phyloP scores from a whole-genome alignment of 2,888 invertebrate genomes.

The Auanema sp. region DNA sequence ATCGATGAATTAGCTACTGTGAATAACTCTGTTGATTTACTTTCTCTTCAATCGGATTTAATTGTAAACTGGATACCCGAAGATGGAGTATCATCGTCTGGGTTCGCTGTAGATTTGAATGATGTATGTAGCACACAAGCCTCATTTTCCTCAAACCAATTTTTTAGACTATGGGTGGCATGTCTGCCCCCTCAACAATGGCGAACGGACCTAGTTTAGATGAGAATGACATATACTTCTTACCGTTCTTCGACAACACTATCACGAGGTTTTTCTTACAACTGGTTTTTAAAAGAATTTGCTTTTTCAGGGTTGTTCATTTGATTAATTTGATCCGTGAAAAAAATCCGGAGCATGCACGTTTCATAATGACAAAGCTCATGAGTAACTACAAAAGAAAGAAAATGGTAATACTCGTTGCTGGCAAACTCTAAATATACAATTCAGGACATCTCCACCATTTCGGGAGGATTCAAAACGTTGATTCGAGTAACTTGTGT shows the following conservation, averaged over 20 bases:
- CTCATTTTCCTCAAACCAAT: background rate
- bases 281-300: background rate
- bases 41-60: constrained; percentile 10
- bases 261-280: constrained; percentile 5
- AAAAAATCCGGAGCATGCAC: constrained; percentile 1
- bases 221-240: constrained; percentile 1
- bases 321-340: background rate
- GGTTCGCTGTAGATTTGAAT: constrained; percentile 16
- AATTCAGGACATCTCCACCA: background rate
- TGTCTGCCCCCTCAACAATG: background rate
- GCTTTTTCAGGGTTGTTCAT: background rate
- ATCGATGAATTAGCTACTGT: constrained; percentile 10
- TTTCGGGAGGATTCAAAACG: constrained; percentile 14
- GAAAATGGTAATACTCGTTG: background rate
- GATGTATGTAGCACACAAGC: constrained; percentile 14
- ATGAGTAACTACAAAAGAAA: background rate
- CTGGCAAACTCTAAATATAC: too few species aligned
- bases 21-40: constrained; percentile 1
- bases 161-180: constrained; percentile 18
- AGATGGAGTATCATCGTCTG: background rate
- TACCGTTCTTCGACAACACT: constrained; percentile 16
- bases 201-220: background rate
- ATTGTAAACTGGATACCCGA: constrained; percentile 14
- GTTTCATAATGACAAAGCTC: background rate
- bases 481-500: constrained; percentile 16